A percentile compares a stretch with the other conserved stretches of the same genome.
These are phyloP conservation scores for Emydoidea blandingii DNA, from an alignment of 2,797 vertebrate species.

Conservation along the genomic window DNA sequence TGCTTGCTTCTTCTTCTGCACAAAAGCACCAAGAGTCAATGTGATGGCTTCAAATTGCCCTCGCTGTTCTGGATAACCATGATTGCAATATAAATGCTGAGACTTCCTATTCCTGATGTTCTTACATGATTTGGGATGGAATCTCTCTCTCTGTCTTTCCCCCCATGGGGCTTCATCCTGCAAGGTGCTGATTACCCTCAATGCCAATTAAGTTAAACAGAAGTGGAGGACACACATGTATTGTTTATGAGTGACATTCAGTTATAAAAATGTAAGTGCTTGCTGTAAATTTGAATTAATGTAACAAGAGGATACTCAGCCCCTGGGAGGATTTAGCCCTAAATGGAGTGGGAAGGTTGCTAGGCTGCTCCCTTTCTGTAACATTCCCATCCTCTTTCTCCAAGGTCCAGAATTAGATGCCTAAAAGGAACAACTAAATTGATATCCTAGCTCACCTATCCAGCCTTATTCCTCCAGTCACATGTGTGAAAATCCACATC, in stretches of 20 bases:
- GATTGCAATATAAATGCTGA: background rate
- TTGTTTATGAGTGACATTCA: background rate
- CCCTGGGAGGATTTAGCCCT: background rate
- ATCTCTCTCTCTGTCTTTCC: background rate
- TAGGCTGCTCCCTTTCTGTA: background rate
- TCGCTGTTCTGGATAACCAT: too few relatives aligned
- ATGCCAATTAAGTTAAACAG: background rate
- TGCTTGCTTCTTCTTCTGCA: background rate
- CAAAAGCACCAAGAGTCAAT: too few relatives aligned
- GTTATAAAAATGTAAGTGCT: background rate
- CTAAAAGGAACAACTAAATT: background rate
- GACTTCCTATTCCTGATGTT: background rate
- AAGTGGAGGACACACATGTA: background rate
- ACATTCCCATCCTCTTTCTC: background rate
- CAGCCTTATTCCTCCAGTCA: background rate
- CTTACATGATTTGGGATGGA: background rate
- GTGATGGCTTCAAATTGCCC: too few relatives aligned
- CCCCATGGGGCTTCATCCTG: background rate
- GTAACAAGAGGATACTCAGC: background rate
- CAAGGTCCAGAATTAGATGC: background rate
- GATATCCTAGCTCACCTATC: background rate
- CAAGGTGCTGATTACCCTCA: background rate
- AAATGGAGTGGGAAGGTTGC: accelerated
- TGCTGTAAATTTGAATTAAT: background rate
- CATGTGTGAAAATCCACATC: background rate